These are phyloP conservation scores for Apogon hyalosoma DNA, from an alignment of 2,797 vertebrate genomes.

Conservation along the genomic window DNA sequence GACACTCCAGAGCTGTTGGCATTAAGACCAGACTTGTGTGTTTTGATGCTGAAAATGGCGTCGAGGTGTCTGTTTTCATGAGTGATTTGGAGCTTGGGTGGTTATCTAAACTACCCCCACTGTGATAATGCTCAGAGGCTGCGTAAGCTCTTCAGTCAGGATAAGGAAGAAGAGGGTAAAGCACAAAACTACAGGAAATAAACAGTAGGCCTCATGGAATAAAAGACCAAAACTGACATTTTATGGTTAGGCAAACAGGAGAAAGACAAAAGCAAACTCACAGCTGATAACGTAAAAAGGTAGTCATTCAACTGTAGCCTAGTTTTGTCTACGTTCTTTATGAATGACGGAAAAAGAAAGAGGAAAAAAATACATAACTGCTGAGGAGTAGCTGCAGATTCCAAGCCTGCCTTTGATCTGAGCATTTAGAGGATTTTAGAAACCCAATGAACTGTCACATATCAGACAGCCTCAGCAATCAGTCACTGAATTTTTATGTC, in stretches of 20 bases:
- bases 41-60: constrained; percentile 16
- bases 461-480: constrained; percentile 1
- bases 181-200: too few relatives aligned
- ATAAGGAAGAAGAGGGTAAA: too few relatives aligned
- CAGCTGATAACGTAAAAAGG: background rate
- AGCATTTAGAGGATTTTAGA: constrained; percentile 32
- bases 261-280: background rate
- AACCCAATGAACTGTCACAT: constrained; percentile 15
- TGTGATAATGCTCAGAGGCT: background rate
- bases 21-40: background rate
- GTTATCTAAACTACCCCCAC: too few relatives aligned
- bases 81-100: background rate
- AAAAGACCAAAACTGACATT: too few relatives aligned
- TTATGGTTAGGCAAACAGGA: background rate
- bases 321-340: constrained; percentile 3
- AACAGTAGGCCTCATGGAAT: too few relatives aligned
- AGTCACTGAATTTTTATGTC: constrained; percentile 6
- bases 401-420: constrained; percentile 52
- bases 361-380: constrained; percentile 31
- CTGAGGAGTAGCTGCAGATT: constrained; percentile 34
- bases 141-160: too few relatives aligned
- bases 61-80: background rate
- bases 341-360: constrained; percentile 3
- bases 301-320: background rate
- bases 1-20: constrained; percentile 18